These are phyloP conservation scores for Lasioglossum malachurum DNA, from an alignment of 2,888 invertebrate genomes.

Conservation along the genomic window DNA sequence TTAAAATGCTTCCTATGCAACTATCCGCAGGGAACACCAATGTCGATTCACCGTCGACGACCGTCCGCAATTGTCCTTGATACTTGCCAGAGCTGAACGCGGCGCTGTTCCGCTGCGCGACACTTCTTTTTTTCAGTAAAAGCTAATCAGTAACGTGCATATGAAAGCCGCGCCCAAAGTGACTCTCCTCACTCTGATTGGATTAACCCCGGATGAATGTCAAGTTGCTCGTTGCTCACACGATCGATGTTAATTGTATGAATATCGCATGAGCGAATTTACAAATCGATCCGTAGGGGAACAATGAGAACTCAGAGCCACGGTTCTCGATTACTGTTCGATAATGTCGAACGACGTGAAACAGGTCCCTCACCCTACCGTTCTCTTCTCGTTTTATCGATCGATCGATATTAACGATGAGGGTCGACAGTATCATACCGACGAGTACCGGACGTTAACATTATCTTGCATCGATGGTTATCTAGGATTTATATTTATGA, in stretches of 20 bases:
- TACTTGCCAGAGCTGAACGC: conserved; percentile 52
- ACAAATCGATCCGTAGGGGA: conserved; percentile 51
- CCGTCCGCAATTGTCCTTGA: conserved; percentile 34
- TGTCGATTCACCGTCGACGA: neutral
- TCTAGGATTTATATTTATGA: conserved; percentile 49
- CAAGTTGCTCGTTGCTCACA: conserved; percentile 61
- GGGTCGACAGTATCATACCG: conserved; percentile 24
- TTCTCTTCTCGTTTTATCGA: neutral
- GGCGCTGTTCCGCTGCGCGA: conserved; percentile 34
- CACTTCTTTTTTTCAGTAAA: conserved; percentile 50
- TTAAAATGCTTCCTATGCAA: neutral
- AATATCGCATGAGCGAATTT: conserved; percentile 75
- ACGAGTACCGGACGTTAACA: conserved; percentile 27
- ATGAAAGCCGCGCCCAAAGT: conserved; percentile 69
- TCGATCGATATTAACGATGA: conserved; percentile 41
- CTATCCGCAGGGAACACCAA: neutral
- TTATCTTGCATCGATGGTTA: conserved; percentile 54
- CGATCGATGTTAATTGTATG: conserved; percentile 71
- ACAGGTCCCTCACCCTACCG: conserved; percentile 18
- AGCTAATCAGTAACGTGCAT: conserved; percentile 64
- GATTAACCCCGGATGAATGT: conserved; percentile 72
- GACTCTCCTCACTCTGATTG: conserved; percentile 77
- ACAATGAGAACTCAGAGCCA: conserved; percentile 50
- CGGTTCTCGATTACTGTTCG: conserved; percentile 49
- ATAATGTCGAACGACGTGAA: conserved; percentile 56